phyloP scores from a whole-genome alignment of 2,797 vertebrate genomes.

The Enteromius argenteus region DNA sequence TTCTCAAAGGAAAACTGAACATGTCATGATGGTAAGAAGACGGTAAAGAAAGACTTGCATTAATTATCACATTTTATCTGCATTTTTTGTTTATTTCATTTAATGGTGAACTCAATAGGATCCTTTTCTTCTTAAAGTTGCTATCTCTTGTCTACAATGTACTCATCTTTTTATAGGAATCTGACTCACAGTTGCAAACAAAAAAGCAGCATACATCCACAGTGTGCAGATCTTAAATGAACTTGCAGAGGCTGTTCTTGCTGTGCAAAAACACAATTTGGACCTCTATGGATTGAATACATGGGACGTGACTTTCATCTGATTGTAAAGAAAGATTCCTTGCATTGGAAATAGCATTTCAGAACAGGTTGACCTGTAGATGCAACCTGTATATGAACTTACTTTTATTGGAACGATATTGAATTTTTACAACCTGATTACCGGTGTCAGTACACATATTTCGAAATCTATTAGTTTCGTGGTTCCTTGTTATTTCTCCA shows the following conservation, averaged over 20 bases:
- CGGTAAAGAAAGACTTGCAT: slow-evolving; percentile 32
- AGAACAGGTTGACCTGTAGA: slow-evolving; percentile 58
- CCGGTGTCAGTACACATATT: slow-evolving; percentile 77
- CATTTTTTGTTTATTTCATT: slow-evolving; percentile 37
- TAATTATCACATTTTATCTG: slow-evolving; percentile 37
- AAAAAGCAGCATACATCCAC: slow-evolving; percentile 48
- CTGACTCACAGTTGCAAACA: slow-evolving; percentile 20
- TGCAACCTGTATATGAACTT: slow-evolving; percentile 59
- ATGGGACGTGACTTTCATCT: slow-evolving; percentile 62
- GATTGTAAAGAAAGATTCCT: slow-evolving; percentile 62
- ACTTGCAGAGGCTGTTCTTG: slow-evolving; percentile 60
- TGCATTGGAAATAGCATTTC: slow-evolving; percentile 70
- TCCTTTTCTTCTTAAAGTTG: slow-evolving; percentile 22
- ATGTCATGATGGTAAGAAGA: slow-evolving; percentile 1
- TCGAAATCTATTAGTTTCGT: slow-evolving; percentile 70
- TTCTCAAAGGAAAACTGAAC: slow-evolving; percentile 23
- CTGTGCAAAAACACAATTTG: slow-evolving; percentile 70
- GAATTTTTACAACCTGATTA: slow-evolving; percentile 78
- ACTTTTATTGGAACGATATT: slow-evolving; percentile 74
- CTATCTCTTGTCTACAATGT: slow-evolving; percentile 19
- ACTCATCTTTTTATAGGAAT: slow-evolving; percentile 18
- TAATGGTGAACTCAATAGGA: slow-evolving; percentile 14
- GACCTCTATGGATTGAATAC: slow-evolving; percentile 72
- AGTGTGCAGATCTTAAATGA: slow-evolving; percentile 62
- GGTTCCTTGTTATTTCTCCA: slow-evolving; percentile 64